These are phyloP conservation scores for Hippotragus niger DNA, from an alignment of 2,113 vertebrate species.

Conservation along the genomic window DNA sequence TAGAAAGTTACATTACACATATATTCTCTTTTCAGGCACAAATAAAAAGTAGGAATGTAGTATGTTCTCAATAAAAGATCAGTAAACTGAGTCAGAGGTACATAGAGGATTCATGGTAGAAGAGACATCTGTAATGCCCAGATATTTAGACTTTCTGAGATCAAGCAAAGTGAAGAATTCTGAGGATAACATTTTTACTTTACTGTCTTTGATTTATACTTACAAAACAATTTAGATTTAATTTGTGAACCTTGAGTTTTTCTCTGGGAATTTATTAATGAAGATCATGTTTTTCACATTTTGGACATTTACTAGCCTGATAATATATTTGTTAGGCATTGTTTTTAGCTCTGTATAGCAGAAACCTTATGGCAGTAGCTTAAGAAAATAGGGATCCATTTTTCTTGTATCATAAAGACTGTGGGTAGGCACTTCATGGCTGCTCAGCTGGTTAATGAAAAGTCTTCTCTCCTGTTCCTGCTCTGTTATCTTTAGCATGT, in stretches of 20 bases:
- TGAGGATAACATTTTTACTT: not conserved
- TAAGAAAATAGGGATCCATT: not conserved
- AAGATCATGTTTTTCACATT: not conserved
- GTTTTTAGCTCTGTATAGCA: not conserved
- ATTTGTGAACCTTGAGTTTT: not conserved
- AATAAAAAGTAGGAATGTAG: not conserved
- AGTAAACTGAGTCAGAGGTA: not conserved
- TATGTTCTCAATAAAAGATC: not conserved
- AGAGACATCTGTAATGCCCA: not conserved
- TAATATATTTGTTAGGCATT: not conserved
- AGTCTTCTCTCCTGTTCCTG: not conserved
- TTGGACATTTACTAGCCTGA: not conserved
- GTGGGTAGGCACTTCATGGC: not conserved
- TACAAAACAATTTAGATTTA: not conserved
- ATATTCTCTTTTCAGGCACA: not conserved
- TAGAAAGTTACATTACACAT: not conserved
- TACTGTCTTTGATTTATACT: not conserved
- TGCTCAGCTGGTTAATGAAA: not conserved
- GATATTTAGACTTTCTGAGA: not conserved
- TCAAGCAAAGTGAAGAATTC: not conserved
- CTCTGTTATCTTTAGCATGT: not conserved
- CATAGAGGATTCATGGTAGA: not conserved
- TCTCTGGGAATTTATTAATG: not conserved
- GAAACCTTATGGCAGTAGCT: not conserved
- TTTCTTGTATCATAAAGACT: not conserved